phyloP scores from a whole-genome alignment of 2,113 vertebrate species.

The Rafetus swinhoei region DNA sequence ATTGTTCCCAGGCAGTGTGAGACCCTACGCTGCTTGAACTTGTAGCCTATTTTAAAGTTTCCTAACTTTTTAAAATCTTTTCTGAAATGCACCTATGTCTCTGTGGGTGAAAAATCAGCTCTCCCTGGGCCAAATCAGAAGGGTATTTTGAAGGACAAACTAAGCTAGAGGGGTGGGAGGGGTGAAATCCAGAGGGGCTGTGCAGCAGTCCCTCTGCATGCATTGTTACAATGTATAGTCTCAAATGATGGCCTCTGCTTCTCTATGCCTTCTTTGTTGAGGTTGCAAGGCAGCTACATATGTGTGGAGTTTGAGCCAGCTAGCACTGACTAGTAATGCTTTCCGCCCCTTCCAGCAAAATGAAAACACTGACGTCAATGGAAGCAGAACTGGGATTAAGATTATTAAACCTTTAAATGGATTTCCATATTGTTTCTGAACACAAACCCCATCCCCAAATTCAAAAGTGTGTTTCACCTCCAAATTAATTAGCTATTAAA shows the following conservation, averaged over 20 bases:
- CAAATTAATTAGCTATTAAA: not conserved
- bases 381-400: not conserved
- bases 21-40: not conserved
- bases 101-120: not conserved
- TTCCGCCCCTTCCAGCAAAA: not conserved
- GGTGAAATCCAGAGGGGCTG: not conserved
- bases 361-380: accelerated
- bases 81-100: not conserved
- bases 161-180: not conserved
- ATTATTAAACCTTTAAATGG: not conserved
- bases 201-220: not conserved
- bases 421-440: not conserved
- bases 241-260: not conserved
- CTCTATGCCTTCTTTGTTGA: not conserved
- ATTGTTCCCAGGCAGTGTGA: not conserved
- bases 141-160: not conserved
- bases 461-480: not conserved
- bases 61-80: not conserved
- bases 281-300: not conserved
- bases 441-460: not conserved
- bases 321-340: not conserved
- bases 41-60: not conserved
- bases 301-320: not conserved
- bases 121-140: not conserved
- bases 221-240: not conserved